Evolutionary conservation across 1,140 invertebrate genomes (phyloP).

Genomic region (Papilio dardanus): DNA sequence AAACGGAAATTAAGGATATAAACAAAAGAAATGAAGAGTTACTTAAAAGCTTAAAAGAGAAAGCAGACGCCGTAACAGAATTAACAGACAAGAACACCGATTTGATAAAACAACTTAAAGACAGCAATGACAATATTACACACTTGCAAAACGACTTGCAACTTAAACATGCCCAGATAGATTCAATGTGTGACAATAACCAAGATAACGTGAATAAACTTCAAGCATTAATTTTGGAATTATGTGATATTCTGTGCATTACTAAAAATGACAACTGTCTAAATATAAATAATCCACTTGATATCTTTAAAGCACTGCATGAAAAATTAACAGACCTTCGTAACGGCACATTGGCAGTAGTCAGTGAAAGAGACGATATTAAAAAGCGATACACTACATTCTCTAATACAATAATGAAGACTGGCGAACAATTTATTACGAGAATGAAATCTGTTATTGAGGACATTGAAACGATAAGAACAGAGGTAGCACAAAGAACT

Average conservation of each 20-base stretch:
- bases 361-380: conserved; percentile 49
- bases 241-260: conserved; percentile 52
- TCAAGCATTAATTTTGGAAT: conserved; percentile 50
- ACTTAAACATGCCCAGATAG: conserved; percentile 53
- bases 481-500: neutral
- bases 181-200: conserved; percentile 45
- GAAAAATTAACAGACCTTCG: conserved; percentile 51
- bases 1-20: conserved; percentile 43
- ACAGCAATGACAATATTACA: conserved; percentile 47
- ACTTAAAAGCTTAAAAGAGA: conserved; percentile 39
- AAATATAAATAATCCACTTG: conserved; percentile 55
- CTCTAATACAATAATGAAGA: conserved; percentile 38
- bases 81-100: conserved; percentile 40
- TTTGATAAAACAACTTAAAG: conserved; percentile 46
- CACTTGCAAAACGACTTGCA: conserved; percentile 48
- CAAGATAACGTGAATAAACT: conserved; percentile 49
- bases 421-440: conserved; percentile 27
- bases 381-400: conserved; percentile 42
- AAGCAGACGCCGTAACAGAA: conserved; percentile 41
- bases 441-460: conserved; percentile 13
- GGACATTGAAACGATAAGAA: neutral
- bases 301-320: conserved; percentile 49
- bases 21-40: conserved; percentile 48
- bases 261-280: conserved; percentile 55
- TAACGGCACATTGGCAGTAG: conserved; percentile 41